Conservation (phyloP, 2,888 invertebrate species). For the Aplocera efformata region DNA sequence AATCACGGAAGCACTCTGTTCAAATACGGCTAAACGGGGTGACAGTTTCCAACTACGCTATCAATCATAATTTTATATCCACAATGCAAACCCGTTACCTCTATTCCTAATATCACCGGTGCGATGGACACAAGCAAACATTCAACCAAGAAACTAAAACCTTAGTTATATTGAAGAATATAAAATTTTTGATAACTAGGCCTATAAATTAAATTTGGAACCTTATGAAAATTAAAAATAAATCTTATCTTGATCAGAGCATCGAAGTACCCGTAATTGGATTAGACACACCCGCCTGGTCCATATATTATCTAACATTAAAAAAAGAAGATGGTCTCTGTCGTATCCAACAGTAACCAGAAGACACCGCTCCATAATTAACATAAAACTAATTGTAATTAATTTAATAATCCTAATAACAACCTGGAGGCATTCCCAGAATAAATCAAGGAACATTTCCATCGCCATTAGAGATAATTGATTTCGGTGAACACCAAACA, state of each 20-base stretch:
- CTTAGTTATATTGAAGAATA: too few species aligned
- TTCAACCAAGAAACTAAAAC: too few species aligned
- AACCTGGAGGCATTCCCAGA: constrained; percentile 47
- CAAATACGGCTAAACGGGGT: too few species aligned
- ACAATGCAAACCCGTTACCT: too few species aligned
- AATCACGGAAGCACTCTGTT: too few species aligned
- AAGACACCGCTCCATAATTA: constrained; percentile 29
- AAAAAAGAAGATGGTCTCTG: constrained; percentile 17
- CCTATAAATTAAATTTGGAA: too few species aligned
- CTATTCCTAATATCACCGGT: too few species aligned
- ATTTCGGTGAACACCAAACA: constrained; percentile 48
- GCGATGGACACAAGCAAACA: too few species aligned
- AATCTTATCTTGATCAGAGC: constrained; percentile 19
- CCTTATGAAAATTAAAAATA: constrained; percentile 1
- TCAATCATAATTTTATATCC: too few species aligned
- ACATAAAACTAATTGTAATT: constrained; percentile 50
- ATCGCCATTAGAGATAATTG: constrained; percentile 66
- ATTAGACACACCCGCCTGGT: constrained; percentile 25
- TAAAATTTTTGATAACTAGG: too few species aligned
- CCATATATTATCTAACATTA: constrained; percentile 24
- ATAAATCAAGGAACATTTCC: constrained; percentile 58
- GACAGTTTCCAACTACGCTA: too few species aligned
- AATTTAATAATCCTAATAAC: constrained; percentile 59
- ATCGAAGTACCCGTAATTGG: constrained; percentile 19
- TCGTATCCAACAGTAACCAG: constrained; percentile 24